Evolutionary conservation across 2,113 vertebrate genomes (phyloP), one percentile per base, ranked within the genome.

Genomic region (Narcine bancroftii): DNA sequence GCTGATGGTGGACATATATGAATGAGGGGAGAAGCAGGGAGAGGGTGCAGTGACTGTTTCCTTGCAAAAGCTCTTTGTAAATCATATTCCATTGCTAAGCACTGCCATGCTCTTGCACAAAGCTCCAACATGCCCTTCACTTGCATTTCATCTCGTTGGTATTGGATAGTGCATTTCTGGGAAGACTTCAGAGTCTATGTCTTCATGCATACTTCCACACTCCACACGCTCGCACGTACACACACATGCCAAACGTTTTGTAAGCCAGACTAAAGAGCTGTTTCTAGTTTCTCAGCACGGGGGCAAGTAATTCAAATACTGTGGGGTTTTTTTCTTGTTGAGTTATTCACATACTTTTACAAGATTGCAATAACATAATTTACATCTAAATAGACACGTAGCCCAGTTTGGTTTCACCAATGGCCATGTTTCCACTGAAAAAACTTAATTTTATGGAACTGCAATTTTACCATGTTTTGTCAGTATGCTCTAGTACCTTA

Each of bases 221-320:
- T 71, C n/a, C n/a, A n/a, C 60, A 63, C 60, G 60, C 17, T 15
- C 9, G 17, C 60, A 63, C 17, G 60, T 63, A 63, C 60, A 63
- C 60, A 63, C 17, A 4, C 60, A 63, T 15, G 60, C 85, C 53
- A 66, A 91, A 39, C 15, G 13, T 65, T 89, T 47, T 24, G 69
- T 39, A 69, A 91, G 87, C 63, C 63, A 42, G 87, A 89, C 6
- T 3, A 36, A 91, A 36, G 65, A 29, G 11, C 63, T 66, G 63
- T 39, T 66, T 66, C 60, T 66, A 63, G 36, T 91, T 91, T 66
- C 87, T 91, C 63, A 66, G 87, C 87, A 91, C 26, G 26, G 21
- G 65, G 39, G 45, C n/a, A 45, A 91, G 65, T 45, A 47, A 91
- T 69, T 91, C 89, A 47, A 45, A 69, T 24, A 36, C 4, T n/a